phyloP scores from a whole-genome alignment of 53 echinoderm and acorn worm species.

The Antedon mediterranea region DNA sequence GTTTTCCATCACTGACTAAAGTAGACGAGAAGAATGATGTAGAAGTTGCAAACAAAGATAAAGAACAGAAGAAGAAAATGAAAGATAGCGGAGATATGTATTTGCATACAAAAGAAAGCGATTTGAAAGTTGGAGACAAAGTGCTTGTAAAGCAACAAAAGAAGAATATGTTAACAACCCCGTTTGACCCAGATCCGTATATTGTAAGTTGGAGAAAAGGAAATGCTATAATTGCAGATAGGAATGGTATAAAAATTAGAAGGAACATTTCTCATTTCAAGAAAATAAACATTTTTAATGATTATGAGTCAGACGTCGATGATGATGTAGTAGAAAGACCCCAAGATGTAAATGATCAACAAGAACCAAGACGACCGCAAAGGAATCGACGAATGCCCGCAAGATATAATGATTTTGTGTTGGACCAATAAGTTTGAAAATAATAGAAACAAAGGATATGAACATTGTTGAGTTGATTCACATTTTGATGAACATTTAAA shows the following conservation, averaged over 20 bases:
- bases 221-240: slow-evolving; percentile 19
- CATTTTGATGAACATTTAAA: no score
- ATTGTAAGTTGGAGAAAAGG: slow-evolving; percentile 24
- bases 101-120: slow-evolving; percentile 12
- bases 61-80: not conserved
- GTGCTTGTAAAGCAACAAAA: no score
- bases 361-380: no score
- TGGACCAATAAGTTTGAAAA: no score
- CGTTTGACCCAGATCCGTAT: slow-evolving; percentile 40
- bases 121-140: slow-evolving; percentile 27
- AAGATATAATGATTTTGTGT: no score
- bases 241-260: slow-evolving; percentile 16
- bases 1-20: not conserved
- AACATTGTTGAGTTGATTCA: no score
- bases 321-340: no score
- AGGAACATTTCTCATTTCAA: slow-evolving; percentile 43
- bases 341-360: no score
- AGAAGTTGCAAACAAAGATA: not conserved
- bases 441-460: no score
- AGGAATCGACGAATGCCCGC: no score
- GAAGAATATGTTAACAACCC: slow-evolving; percentile 17
- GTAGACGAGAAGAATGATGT: not conserved
- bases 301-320: no score
- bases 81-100: not conserved
- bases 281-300: slow-evolving; percentile 1